A percentile compares a stretch with the other conserved stretches of the same genome.
Evolutionary conservation across 1,140 invertebrate species (phyloP).

Genomic region (Tetramorium alpestre): DNA sequence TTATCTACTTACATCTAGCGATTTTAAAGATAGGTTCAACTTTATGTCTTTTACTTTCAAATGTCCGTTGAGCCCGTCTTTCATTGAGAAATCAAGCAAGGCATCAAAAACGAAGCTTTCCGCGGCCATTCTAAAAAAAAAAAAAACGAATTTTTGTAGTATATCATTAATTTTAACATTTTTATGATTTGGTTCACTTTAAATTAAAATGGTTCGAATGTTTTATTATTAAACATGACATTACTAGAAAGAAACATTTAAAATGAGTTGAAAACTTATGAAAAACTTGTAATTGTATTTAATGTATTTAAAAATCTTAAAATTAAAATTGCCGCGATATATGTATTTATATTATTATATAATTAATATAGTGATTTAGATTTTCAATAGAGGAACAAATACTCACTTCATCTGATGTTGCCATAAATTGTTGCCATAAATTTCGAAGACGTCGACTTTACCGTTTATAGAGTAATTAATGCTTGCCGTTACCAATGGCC

Average conservation of each 20-base stretch:
- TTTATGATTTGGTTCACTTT: not conserved
- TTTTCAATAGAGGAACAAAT: not conserved
- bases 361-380: not conserved
- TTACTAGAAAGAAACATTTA: not conserved
- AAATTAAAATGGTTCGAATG: not conserved
- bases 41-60: not conserved
- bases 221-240: not conserved
- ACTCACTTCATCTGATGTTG: not conserved
- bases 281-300: not conserved
- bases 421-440: conserved; percentile 35
- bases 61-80: not conserved
- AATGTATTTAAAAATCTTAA: not conserved
- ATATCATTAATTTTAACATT: not conserved
- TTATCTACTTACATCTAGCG: conserved; percentile 62
- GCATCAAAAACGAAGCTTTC: not conserved
- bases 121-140: conserved; percentile 33
- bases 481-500: not conserved
- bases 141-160: not conserved
- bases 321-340: not conserved
- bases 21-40: not conserved
- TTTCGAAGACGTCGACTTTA: rapidly evolving
- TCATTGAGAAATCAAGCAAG: not conserved
- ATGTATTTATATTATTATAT: not conserved
- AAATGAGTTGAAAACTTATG: not conserved
- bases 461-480: not conserved